Conservation (phyloP, 1,140 invertebrate genomes). For the Penaeus indicus region DNA sequence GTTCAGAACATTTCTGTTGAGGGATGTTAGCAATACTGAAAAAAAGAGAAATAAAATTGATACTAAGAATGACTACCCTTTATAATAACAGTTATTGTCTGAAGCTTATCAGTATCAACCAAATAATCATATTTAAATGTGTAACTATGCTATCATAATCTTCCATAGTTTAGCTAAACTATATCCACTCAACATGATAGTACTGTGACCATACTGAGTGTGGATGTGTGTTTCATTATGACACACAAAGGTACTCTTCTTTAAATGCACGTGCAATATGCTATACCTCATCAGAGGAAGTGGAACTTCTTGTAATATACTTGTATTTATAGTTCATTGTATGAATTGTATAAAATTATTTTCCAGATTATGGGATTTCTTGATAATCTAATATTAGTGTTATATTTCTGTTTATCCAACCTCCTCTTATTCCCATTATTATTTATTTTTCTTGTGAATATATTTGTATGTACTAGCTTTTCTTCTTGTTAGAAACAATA, state of each 20-base stretch:
- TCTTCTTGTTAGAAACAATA: too few species aligned
- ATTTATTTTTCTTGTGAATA: conserved; percentile 54
- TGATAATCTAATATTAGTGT: conserved; percentile 1
- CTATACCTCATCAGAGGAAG: conserved; percentile 30
- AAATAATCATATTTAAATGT: too few species aligned
- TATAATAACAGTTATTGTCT: too few species aligned
- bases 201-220: neutral
- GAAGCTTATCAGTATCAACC: too few species aligned
- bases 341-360: neutral
- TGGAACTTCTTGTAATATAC: conserved; percentile 36
- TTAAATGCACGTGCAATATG: conserved; percentile 46
- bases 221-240: too few species aligned
- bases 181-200: conserved; percentile 3
- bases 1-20: too few species aligned
- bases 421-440: conserved; percentile 25
- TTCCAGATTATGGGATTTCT: conserved; percentile 14
- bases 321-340: conserved; percentile 16
- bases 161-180: too few species aligned
- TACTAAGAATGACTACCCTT: too few species aligned
- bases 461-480: conserved; percentile 40
- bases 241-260: too few species aligned
- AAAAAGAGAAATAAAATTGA: too few species aligned
- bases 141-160: too few species aligned
- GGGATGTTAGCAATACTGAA: too few species aligned
- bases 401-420: conserved; percentile 20